These are phyloP conservation scores for Drosophila tanythrix DNA, from an alignment of 2,888 invertebrate species.

Conservation along the genomic window DNA sequence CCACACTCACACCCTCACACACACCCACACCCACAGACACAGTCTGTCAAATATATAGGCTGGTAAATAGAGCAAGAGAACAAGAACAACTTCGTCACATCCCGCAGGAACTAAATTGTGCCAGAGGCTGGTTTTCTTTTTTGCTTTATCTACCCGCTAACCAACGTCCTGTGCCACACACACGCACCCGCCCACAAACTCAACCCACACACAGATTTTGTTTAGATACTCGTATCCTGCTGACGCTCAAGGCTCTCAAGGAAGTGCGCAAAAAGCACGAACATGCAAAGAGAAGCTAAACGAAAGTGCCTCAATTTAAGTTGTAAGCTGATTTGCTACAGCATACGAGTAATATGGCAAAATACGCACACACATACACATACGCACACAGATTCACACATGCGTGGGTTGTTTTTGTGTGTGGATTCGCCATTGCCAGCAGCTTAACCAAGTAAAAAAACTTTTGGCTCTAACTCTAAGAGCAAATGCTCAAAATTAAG, in stretches of 20 bases:
- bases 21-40: slow-evolving; percentile 5
- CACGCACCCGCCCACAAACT: slow-evolving; percentile 2
- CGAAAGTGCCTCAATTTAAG: slow-evolving; percentile 81
- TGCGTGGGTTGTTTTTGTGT: slow-evolving; percentile 42
- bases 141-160: slow-evolving; percentile 41
- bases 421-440: slow-evolving; percentile 33
- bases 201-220: slow-evolving; percentile 22
- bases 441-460: slow-evolving; percentile 73
- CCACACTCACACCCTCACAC: slow-evolving; percentile 1
- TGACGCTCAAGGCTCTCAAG: slow-evolving; percentile 59
- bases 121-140: slow-evolving; percentile 59
- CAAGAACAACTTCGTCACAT: slow-evolving; percentile 55
- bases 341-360: slow-evolving; percentile 55
- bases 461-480: slow-evolving; percentile 65
- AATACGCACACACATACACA: slow-evolving; percentile 21
- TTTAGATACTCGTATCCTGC: slow-evolving; percentile 47
- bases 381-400: slow-evolving; percentile 22
- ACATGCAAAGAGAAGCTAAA: slow-evolving; percentile 80
- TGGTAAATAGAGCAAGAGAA: slow-evolving; percentile 76
- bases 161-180: neutral
- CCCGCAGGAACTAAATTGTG: slow-evolving; percentile 78
- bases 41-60: slow-evolving; percentile 25
- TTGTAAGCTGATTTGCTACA: slow-evolving; percentile 77
- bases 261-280: slow-evolving; percentile 66
- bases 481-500: slow-evolving; percentile 72